Evolutionary conservation across 2,888 invertebrate species (phyloP).

Genomic region (Torymus tubicola): DNA sequence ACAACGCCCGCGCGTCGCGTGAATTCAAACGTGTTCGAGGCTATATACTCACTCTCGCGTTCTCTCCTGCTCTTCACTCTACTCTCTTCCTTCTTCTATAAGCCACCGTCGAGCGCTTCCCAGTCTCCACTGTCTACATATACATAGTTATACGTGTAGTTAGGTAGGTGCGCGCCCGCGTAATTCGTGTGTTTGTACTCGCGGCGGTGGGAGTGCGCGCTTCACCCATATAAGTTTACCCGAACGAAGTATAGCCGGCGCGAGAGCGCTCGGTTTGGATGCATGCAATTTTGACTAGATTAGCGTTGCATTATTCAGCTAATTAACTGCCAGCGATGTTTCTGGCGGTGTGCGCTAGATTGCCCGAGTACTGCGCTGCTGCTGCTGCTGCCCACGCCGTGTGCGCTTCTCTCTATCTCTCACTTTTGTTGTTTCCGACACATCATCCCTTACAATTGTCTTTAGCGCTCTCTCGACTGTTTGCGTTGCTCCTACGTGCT

Average conservation of each 20-base stretch:
- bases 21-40: not conserved
- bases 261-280: conserved; percentile 60
- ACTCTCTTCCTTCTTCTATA: no score
- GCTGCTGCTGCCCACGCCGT: not conserved
- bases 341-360: conserved; percentile 51
- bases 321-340: conserved; percentile 71
- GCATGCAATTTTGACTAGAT: conserved; percentile 74
- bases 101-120: no score
- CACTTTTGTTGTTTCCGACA: conserved; percentile 24
- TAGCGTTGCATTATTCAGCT: conserved; percentile 75
- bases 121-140: no score
- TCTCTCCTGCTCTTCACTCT: no score
- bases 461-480: conserved; percentile 35
- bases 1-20: conserved; percentile 9
- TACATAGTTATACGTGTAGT: no score
- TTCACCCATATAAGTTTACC: conserved; percentile 56
- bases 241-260: conserved; percentile 66
- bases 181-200: conserved; percentile 22
- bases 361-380: conserved; percentile 9
- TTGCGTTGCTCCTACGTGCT: no score
- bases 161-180: not conserved
- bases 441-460: conserved; percentile 35
- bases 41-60: no score
- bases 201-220: not conserved
- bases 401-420: not conserved